Evolutionary conservation across 1,140 invertebrate genomes (phyloP), one percentile per base, ranked within the genome.

Genomic region (Tetragonula clypearis): DNA sequence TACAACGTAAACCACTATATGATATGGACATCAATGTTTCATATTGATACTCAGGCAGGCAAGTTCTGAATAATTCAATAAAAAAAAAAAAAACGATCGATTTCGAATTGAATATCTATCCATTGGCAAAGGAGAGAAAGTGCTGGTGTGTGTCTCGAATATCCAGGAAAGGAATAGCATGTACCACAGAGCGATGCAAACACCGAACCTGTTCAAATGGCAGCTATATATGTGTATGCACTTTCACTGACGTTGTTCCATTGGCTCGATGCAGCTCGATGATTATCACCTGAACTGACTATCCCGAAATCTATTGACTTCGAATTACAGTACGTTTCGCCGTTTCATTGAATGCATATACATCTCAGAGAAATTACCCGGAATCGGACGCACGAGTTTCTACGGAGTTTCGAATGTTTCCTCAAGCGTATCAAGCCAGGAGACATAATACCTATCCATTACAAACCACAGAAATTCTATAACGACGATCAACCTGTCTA

Each of bases 381-480:
- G 53, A 53, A 56, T 77, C 6, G 17, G 75, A 82, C 75, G 87
- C 86, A 90, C 82, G 73, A 81, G 87, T 83, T 83, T 90, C 86
- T 74, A 87, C 60, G 69, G 75, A 90, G 82, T 86, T 86, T 75
- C 55, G 17, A 55, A 55, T 78, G 74, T 60, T 84, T 58, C 14
- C 14, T 69, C 68, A 65, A 84, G 66, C 76, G 69, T 89, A 65
- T 68, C 88, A 79, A 80, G n/a, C 60, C 77, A 60, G 66, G 87
- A 86, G 88, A 90, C 78, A 87, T 86, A 88, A 88, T 88, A 88
- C 88, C 87, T 93, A 93, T 93, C 90, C 89, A 92, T 94, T 94
- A 92, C 91, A 84, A 88, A 88, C 90, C 92, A 79, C 92, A 88
- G 91, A 93, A 94, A 94, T 92, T 91, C 90, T 92, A 92, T 92